Evolutionary conservation across 2,113 vertebrate species (phyloP).

Genomic region (Atlantisia rogersi): DNA sequence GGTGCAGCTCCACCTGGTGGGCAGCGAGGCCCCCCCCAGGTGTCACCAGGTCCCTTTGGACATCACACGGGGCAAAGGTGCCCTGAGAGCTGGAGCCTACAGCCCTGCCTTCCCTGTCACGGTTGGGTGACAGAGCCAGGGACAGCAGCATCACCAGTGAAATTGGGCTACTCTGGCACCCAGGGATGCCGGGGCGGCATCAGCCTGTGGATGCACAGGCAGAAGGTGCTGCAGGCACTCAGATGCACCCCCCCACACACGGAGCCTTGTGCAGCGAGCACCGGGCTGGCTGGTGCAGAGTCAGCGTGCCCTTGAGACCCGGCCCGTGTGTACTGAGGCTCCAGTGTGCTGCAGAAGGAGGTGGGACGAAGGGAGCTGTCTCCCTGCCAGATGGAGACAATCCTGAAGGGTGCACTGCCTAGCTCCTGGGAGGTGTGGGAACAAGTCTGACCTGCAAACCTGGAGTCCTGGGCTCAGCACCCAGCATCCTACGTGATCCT

Average conservation of each 20-base stretch:
- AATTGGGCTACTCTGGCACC: neutral
- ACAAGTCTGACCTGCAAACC: neutral
- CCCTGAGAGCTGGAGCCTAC: neutral
- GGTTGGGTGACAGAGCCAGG: neutral
- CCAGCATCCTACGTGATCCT: neutral
- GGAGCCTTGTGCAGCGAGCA: neutral
- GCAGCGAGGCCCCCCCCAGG: neutral
- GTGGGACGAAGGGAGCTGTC: neutral
- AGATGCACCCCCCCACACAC: fast-evolving
- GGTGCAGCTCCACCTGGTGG: constrained; percentile 63
- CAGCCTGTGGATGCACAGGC: fast-evolving
- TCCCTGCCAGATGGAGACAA: neutral
- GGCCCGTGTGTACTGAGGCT: fast-evolving
- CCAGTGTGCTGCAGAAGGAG: neutral
- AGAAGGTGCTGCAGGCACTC: neutral
- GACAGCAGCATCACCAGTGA: fast-evolving
- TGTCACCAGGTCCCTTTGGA: neutral
- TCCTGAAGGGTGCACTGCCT: neutral
- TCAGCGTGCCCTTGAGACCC: neutral
- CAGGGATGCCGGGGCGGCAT: neutral
- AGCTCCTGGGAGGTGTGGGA: neutral
- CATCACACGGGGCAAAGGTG: fast-evolving
- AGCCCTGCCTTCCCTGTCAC: neutral
- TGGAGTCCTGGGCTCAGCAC: neutral
- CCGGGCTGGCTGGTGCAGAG: neutral